Base-by-base conservation (phyloP, 2,888 invertebrate species). In the Xylophagus ater region DNA sequence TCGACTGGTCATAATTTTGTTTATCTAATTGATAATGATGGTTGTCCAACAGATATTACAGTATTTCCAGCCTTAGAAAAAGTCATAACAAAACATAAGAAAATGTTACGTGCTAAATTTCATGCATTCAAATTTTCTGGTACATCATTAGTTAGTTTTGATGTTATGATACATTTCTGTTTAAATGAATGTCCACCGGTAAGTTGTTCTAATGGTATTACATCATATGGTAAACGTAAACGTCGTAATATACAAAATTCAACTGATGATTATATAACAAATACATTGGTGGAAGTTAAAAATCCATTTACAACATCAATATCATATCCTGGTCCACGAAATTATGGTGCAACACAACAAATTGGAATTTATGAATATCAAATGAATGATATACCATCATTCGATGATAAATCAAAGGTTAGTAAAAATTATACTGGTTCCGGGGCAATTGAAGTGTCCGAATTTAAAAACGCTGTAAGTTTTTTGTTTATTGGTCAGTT, bases 111-210 rank as follows among this genome's bases (percentile, higher is more conserved):
- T 1, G 72, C 76, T 4, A 70, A 72, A 14, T 88, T 87, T 59
- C 79, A 81, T 54, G 89, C 88, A 0, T 90, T 90, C 61, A 83
- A 88, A 47, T 90, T 90, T 63, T 80, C 85, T 0, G 77, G 81
- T 9, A 84, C 87, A n/a, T 77, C 82, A 20, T 72, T 84, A 5
- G 83, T 89, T 0, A 71, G 81, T 45, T 89, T 90, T 56, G 79
- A 81, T 51, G 77, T 87, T 2, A 78, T 83, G 62, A 79, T 89
- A 9, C 78, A 81, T 46, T 87, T 86, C 59, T 90, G 89, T 55
- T 67, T 75, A n/a, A 66, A 69, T 2, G 69, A 69, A 44, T 89
- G 89, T 55, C 67, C 70, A 14, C 71, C 73, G 52, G 80, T 81
- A 6, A 62, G 68, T 46, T 72, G 72, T 49, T 54, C 59, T 7